Evolutionary conservation across 1,140 invertebrate genomes (phyloP).

Genomic region (Cydia amplana): DNA sequence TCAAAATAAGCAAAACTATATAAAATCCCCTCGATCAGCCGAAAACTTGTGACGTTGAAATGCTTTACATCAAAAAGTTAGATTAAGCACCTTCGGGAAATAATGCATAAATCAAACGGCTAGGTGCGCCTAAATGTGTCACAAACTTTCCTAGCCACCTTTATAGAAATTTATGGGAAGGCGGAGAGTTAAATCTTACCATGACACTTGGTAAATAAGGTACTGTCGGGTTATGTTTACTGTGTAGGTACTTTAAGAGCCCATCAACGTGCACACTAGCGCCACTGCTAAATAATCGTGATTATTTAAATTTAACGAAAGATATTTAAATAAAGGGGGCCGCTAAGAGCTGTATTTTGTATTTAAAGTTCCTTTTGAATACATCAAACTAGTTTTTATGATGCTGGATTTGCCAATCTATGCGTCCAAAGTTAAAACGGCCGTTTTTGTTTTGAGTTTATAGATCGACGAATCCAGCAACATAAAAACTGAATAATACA

Average conservation of each 20-base stretch:
- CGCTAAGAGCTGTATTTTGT: too few species aligned
- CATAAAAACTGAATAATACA: too few species aligned
- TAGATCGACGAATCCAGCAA: too few species aligned
- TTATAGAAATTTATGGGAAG: slow-evolving; percentile 25
- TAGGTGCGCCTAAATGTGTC: slow-evolving; percentile 22
- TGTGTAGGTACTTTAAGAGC: not conserved
- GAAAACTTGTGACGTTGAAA: slow-evolving; percentile 29
- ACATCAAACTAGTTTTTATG: too few species aligned
- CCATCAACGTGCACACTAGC: too few species aligned
- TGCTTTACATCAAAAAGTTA: slow-evolving; percentile 30
- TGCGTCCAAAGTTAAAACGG: too few species aligned
- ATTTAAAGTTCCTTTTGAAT: too few species aligned
- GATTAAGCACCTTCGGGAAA: slow-evolving; percentile 19
- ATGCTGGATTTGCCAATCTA: too few species aligned
- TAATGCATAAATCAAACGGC: slow-evolving; percentile 19
- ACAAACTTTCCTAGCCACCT: slow-evolving; percentile 16
- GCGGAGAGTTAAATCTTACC: not conserved
- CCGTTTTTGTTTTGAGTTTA: too few species aligned
- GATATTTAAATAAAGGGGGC: too few species aligned
- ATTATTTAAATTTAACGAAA: too few species aligned
- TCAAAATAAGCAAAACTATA: slow-evolving; percentile 1
- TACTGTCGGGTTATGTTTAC: not conserved
- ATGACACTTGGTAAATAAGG: slow-evolving; percentile 11
- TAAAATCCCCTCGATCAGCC: slow-evolving; percentile 1
- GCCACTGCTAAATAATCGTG: too few species aligned